A percentile compares a stretch with the other conserved stretches of the same genome.
Evolutionary conservation across 2,888 invertebrate species (phyloP).

Genomic region (Drosophila sordidula): DNA sequence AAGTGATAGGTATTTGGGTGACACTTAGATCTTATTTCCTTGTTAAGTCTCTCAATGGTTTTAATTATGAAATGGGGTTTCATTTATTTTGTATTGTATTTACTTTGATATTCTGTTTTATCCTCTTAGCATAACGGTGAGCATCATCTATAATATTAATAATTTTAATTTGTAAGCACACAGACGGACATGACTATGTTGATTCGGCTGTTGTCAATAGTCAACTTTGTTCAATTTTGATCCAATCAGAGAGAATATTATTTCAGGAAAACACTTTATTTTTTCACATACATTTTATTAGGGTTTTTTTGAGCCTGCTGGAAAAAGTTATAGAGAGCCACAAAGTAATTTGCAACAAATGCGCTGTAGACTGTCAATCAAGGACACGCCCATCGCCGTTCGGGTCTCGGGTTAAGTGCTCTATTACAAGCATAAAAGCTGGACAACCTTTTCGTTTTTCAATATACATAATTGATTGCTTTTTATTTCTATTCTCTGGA

Average conservation of each 20-base stretch:
- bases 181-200: too few relatives aligned
- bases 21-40: too few relatives aligned
- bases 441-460: slow-evolving; percentile 1
- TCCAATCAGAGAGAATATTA: neutral
- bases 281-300: neutral
- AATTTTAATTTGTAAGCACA: too few relatives aligned
- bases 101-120: too few relatives aligned
- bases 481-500: neutral
- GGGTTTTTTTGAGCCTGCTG: neutral
- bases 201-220: too few relatives aligned
- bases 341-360: slow-evolving; percentile 2
- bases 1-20: too few relatives aligned
- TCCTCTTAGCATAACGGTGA: too few relatives aligned
- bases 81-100: too few relatives aligned
- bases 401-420: slow-evolving; percentile 1
- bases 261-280: too few relatives aligned
- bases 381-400: neutral
- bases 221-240: neutral
- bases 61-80: too few relatives aligned
- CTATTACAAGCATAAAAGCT: slow-evolving; percentile 10
- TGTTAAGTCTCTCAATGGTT: too few relatives aligned
- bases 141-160: too few relatives aligned
- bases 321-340: neutral
- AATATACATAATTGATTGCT: neutral
- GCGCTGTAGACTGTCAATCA: slow-evolving; percentile 1